phyloP scores from a whole-genome alignment of 1,140 invertebrate genomes.

The Aphidius gifuensis region DNA sequence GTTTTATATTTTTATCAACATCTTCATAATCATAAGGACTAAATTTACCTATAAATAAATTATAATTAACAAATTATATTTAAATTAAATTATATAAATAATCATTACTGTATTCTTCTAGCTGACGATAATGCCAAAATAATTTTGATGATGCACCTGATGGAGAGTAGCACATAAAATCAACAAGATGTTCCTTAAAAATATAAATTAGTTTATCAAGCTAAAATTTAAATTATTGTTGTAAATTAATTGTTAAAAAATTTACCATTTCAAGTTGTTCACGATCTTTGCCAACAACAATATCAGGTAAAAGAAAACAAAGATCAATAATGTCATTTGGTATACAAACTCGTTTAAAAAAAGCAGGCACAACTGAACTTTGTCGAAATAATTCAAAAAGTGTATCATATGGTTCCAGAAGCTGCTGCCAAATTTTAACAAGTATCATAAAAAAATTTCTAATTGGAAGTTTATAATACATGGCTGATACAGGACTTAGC shows the following conservation, averaged over 20 bases:
- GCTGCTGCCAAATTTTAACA: slow-evolving; percentile 4
- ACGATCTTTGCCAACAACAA: slow-evolving; percentile 13
- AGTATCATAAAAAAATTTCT: slow-evolving; percentile 2
- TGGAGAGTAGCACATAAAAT: slow-evolving; percentile 15
- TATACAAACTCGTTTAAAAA: slow-evolving; percentile 6
- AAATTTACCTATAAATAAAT: slow-evolving; percentile 24
- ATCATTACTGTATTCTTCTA: slow-evolving; percentile 11
- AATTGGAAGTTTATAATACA: slow-evolving; percentile 16
- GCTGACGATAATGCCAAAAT: slow-evolving; percentile 19
- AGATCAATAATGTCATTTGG: slow-evolving; percentile 7
- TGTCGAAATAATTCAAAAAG: slow-evolving; percentile 9
- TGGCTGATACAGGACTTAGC: slow-evolving; percentile 52
- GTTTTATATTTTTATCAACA: slow-evolving; percentile 37
- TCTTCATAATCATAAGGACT: slow-evolving; percentile 45
- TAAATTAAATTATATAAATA: neutral
- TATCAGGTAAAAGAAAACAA: neutral
- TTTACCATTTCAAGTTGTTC: slow-evolving; percentile 4
- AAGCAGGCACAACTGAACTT: neutral
- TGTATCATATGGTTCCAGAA: slow-evolving; percentile 6
- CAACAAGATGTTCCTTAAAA: slow-evolving; percentile 10
- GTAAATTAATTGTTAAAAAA: neutral
- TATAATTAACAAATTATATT: neutral
- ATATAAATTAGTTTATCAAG: neutral
- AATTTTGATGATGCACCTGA: slow-evolving; percentile 20
- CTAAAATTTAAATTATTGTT: neutral